A percentile compares a stretch with the other conserved stretches of the same genome.
Evolutionary conservation across 1,140 invertebrate species (phyloP).

Genomic region (Bombus consobrinus): DNA sequence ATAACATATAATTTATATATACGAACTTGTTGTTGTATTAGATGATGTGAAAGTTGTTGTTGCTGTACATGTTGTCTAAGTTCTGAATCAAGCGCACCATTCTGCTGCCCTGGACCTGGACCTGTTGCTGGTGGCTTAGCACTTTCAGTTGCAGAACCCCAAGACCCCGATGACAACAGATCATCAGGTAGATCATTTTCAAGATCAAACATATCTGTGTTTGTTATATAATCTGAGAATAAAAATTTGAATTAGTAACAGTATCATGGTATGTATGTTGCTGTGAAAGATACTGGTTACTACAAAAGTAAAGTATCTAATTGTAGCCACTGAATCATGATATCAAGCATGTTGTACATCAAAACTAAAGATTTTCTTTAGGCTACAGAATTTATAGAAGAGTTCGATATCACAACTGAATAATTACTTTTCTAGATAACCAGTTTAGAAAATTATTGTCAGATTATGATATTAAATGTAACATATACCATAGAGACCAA

Average conservation of each 20-base stretch:
- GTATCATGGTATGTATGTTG: background rate
- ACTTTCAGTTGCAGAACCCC: slow-evolving; percentile 85
- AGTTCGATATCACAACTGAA: background rate
- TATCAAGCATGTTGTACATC: background rate
- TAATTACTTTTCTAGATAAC: slow-evolving; percentile 56
- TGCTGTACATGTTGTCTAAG: slow-evolving; percentile 83
- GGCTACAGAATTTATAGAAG: background rate
- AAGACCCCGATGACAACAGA: slow-evolving; percentile 89
- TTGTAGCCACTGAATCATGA: background rate
- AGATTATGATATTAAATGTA: slow-evolving; percentile 52
- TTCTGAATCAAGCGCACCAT: slow-evolving; percentile 86
- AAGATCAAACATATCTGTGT: slow-evolving; percentile 92
- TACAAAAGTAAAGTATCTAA: slow-evolving; percentile 49
- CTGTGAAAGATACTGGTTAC: slow-evolving; percentile 55
- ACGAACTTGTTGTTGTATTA: slow-evolving; percentile 84
- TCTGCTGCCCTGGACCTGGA: slow-evolving; percentile 89
- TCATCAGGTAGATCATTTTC: slow-evolving; percentile 97
- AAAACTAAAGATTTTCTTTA: background rate
- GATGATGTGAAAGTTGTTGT: slow-evolving; percentile 86
- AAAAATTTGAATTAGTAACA: slow-evolving; percentile 49
- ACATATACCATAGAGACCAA: slow-evolving; percentile 77
- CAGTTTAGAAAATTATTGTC: slow-evolving; percentile 41
- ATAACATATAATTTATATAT: slow-evolving; percentile 3
- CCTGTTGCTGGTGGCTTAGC: slow-evolving; percentile 89
- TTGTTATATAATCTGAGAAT: slow-evolving; percentile 85